phyloP scores from a whole-genome alignment of 2,888 invertebrate species.

The Odontocerum albicorne region DNA sequence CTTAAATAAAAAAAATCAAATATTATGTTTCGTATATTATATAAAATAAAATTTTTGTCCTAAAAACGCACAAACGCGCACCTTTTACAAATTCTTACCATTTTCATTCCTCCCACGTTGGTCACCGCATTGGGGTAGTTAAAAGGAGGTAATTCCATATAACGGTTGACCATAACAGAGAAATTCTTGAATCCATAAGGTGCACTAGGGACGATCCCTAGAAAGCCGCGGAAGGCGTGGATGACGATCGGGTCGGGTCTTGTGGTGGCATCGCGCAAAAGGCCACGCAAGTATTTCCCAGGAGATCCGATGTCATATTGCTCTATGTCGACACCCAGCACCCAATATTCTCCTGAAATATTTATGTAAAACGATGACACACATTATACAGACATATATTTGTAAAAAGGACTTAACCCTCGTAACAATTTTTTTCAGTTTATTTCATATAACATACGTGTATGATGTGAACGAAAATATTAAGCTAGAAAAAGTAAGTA shows the following conservation, averaged over 20 bases:
- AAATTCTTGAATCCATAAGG: constrained; percentile 74
- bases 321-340: constrained; percentile 88
- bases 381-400: neutral
- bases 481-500: no score
- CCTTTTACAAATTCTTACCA: no score
- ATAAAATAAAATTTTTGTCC: no score
- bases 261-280: constrained; percentile 65
- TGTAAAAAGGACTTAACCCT: no score
- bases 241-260: constrained; percentile 61
- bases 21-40: no score
- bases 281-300: constrained; percentile 76
- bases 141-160: constrained; percentile 85
- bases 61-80: no score
- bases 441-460: no score
- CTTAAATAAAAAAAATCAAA: no score
- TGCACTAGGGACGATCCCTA: constrained; percentile 80
- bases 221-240: constrained; percentile 77
- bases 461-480: no score
- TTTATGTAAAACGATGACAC: neutral
- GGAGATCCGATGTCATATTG: constrained; percentile 81
- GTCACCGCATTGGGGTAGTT: constrained; percentile 81
- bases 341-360: constrained; percentile 84
- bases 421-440: no score
- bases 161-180: constrained; percentile 74
- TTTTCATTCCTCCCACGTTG: constrained; percentile 71